Evolutionary conservation across 2,113 vertebrate species (phyloP), one percentile per base, ranked within the genome.

Genomic region (Plotosus lineatus): DNA sequence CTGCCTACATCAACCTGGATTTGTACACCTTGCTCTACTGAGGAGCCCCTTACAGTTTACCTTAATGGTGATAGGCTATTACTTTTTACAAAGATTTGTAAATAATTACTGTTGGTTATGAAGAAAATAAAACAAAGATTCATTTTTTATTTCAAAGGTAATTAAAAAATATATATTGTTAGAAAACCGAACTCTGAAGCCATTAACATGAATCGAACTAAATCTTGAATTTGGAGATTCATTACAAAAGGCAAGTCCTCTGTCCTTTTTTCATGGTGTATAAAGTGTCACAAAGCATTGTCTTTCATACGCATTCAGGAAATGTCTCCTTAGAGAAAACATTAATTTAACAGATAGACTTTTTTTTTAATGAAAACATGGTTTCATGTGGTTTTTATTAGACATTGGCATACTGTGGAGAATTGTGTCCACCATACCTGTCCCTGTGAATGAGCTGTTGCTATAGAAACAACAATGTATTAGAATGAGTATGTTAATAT

Each of bases 391-490:
- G 17, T 51, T 31, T 21, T 33, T 50, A 11, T 33, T 48, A 28
- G 40, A 17, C 42, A 28, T 3, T n/a, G 6, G 38, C 12, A 21
- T 40, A 12, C n/a, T 21, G 26, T 71, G 23, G 42, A 31, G 44
- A 48, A 72, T 4, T 9, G 1, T 3, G 0, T 33, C 28, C 28
- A 33, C 15, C 8, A 31, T 28, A 17, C 9, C 44, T 26, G n/a
- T 66, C 38, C 21, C 6, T 46, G 42, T 71, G 68, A 71, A 71
- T 46, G 44, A 72, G 17, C 15, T 33, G 69, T 72, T 50, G 69
- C 69, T 33, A 72, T 72, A 21, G 69, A 33, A 72, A 72, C 69
- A 72, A 21, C 21, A 72, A 0, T 33, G 9, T 50, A 50, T 72
- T 21, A 31, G 44, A 33, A 33, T 21, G 46, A 72, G 23, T 71